Percentiles rank a stretch among this genome's conserved stretches.
These are phyloP conservation scores for Otolemur crassicaudatus DNA, from an alignment of 2,797 vertebrate species.

Conservation along the genomic window DNA sequence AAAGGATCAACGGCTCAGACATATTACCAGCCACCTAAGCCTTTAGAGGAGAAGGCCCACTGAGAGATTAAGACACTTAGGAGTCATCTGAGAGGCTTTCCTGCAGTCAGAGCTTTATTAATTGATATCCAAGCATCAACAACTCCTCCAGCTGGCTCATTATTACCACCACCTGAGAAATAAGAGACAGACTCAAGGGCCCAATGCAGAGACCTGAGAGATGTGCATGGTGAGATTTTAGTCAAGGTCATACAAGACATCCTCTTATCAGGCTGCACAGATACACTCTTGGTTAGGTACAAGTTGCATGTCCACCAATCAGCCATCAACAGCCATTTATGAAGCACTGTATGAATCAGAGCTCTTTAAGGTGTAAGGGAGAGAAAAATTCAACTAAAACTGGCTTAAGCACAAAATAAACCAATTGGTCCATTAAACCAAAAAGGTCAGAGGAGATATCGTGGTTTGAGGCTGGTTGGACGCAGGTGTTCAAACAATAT, in stretches of 20 bases:
- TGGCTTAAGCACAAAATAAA: constrained; percentile 31
- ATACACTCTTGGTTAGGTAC: neutral
- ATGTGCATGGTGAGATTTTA: neutral
- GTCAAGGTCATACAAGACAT: neutral
- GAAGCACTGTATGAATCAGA: neutral
- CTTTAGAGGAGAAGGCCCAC: constrained; percentile 45
- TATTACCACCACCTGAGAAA: neutral
- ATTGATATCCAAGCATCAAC: constrained; percentile 14
- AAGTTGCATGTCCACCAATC: neutral
- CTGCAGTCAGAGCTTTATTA: constrained; percentile 25
- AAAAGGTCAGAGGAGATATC: neutral
- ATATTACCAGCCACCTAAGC: constrained; percentile 43
- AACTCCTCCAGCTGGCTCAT: neutral
- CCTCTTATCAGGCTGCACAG: neutral
- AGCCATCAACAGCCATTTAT: neutral
- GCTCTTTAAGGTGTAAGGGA: neutral
- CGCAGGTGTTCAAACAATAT: neutral
- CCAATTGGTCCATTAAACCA: constrained; percentile 31
- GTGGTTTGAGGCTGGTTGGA: neutral
- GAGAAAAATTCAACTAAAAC: neutral
- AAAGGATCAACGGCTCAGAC: constrained; percentile 66
- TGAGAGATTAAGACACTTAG: constrained; percentile 53
- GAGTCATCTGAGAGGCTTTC: constrained; percentile 29
- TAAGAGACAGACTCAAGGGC: neutral
- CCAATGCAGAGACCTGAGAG: neutral